Base-by-base conservation (phyloP, 2,888 invertebrate genomes). In the Dynastes hyllus region DNA sequence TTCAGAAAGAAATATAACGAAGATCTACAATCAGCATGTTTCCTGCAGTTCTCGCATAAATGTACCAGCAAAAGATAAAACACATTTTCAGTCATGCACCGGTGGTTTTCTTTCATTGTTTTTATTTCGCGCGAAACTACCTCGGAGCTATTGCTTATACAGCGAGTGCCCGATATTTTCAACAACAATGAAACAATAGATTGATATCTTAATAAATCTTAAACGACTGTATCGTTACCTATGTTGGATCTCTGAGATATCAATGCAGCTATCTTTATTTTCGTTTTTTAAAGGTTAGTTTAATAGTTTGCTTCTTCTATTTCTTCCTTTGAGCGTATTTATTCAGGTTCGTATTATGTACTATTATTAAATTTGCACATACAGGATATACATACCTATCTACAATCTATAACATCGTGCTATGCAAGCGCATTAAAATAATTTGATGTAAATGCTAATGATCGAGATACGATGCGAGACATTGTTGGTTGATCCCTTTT, bases 21-120 rank as follows among this genome's bases (percentile, higher is more conserved):
- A 79, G 81, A 81, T 53, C 16, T 53, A 53, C 16, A 53, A 83
- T 83, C 84, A 80, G 80, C 79, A 80, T 78, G 78, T 82, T 84
- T 84, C 84, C 84, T 84, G 84, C 81, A 77, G 78, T 70, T 70
- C 51, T 70, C 51, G 9, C n/a, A 51, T 70, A 51, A 69, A 53
- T 53, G 51, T 51, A 51, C 45, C n/a, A 51, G 29, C 53, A 70
- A 40, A 40, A 40, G 3, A 66, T 11, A 40, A 66, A 32, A 66
- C 40, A 16, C 16, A 66, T 32, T 37, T 66, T 13, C 66, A 51
- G 69, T 53, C 45, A 70, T 29, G 51, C 69, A n/a, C 13, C 29
- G 32, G 29, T 29, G 29, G 29, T 70, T 53, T 53, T 16, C 53
- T n/a, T 53, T 53, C 53, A n/a, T 53, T 53, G 16, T 63, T 29